Base-by-base conservation (phyloP, 2,888 invertebrate species). In the Selenia dentaria region DNA sequence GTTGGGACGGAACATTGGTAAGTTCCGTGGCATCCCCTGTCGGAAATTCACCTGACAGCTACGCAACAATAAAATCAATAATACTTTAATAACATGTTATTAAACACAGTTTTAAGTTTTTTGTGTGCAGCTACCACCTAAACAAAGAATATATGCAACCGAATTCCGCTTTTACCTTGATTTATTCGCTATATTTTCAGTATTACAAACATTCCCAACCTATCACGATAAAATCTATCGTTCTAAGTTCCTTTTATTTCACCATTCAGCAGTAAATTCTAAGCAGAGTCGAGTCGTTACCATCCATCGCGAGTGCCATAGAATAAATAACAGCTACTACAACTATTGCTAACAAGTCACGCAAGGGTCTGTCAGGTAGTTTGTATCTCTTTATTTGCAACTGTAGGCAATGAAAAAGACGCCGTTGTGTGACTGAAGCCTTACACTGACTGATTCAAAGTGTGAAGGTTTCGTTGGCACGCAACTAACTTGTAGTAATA, bases 231-330 rank as follows among this genome's bases (percentile, higher is more conserved):
- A 38, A 54, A 57, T 56, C 54, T 51, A 54, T 54, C 51, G 56
- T 41, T 51, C 45, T 43, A 50, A 47, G 54, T 38, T 55, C 57
- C 35, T 59, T 59, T 57, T 51, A 51, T 53, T 59, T 54, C 50
- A 50, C 53, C 37, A 42, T 55, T 51, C 51, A 46, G 41, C 45
- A 45, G 49, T 57, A 55, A 59, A 57, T 57, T 54, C 52, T 35
- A 49, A 49, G 47, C 50, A 38, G 45, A 51, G 42, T 42, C 51
- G 43, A 40, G 58, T 46, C 55, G 53, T 58, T 55, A 51, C 51
- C 53, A 55, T 51, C 52, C 54, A 44, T 43, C 37, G 44, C 27
- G 26, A 32, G 43, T 27, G 27, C 46, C 31, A 47, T 8, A 22
- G 22, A 22, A 8, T 22, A 22, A 22, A 22, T 22, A 22, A 22